Percentiles rank a stretch among this genome's conserved stretches.
These are phyloP conservation scores for Protobothrops mucrosquamatus DNA, from an alignment of 2,113 vertebrate genomes.

Conservation along the genomic window DNA sequence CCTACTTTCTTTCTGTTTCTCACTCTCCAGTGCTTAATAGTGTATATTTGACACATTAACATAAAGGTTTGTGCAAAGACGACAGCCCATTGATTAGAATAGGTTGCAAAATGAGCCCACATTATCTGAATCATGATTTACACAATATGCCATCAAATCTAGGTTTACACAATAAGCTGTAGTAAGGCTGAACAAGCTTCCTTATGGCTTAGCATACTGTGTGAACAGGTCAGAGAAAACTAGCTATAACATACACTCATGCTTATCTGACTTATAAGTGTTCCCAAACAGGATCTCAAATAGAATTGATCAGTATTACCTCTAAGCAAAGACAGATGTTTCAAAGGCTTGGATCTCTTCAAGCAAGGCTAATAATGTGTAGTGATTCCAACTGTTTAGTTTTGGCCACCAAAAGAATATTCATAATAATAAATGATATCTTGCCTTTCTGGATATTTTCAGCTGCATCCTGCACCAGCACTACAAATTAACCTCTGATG, in stretches of 20 bases:
- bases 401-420: background rate
- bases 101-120: background rate
- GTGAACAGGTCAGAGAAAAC: background rate
- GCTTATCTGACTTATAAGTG: background rate
- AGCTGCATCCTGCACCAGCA: background rate
- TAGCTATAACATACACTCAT: background rate
- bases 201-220: background rate
- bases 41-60: background rate
- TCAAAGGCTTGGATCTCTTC: background rate
- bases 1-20: background rate
- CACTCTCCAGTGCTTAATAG: background rate
- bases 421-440: background rate
- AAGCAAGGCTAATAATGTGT: background rate
- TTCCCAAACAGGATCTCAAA: background rate
- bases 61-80: background rate
- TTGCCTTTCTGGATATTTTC: background rate
- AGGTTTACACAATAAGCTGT: background rate
- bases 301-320: background rate
- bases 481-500: background rate
- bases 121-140: background rate
- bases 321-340: background rate
- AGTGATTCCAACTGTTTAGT: background rate
- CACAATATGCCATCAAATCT: background rate
- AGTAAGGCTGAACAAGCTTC: background rate
- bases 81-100: background rate